These are phyloP conservation scores for Desoria tigrina DNA, from an alignment of 2,888 invertebrate species.

Conservation along the genomic window DNA sequence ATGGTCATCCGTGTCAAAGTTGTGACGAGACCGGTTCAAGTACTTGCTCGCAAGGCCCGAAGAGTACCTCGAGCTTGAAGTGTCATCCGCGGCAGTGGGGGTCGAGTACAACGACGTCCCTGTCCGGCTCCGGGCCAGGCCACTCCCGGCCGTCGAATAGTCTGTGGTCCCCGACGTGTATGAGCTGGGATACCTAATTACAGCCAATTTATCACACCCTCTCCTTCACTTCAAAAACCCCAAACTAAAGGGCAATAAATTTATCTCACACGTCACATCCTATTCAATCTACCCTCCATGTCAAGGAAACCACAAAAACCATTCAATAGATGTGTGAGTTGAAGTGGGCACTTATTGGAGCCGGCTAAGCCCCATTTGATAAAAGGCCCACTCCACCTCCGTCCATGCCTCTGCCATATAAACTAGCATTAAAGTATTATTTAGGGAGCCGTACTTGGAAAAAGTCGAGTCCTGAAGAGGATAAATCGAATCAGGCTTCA, in stretches of 20 bases:
- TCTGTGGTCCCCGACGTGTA: constrained; percentile 47
- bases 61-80: constrained; percentile 50
- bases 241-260: constrained; percentile 10
- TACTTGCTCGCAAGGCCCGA: constrained; percentile 54
- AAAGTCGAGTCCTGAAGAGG: too few species aligned
- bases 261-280: background rate
- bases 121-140: constrained; percentile 48
- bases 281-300: too few species aligned
- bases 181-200: constrained; percentile 44
- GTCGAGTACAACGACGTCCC: constrained; percentile 49
- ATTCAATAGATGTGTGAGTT: too few species aligned
- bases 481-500: too few species aligned
- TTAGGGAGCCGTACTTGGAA: too few species aligned
- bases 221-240: constrained; percentile 1
- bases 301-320: too few species aligned
- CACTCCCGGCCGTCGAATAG: constrained; percentile 41
- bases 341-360: too few species aligned
- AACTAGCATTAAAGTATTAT: too few species aligned
- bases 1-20: constrained; percentile 53
- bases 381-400: too few species aligned
- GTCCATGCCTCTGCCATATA: too few species aligned
- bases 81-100: constrained; percentile 52
- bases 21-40: constrained; percentile 54
- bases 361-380: too few species aligned
- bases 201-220: constrained; percentile 16